phyloP scores from a whole-genome alignment of 1,140 invertebrate genomes.

The Penaeus chinensis region DNA sequence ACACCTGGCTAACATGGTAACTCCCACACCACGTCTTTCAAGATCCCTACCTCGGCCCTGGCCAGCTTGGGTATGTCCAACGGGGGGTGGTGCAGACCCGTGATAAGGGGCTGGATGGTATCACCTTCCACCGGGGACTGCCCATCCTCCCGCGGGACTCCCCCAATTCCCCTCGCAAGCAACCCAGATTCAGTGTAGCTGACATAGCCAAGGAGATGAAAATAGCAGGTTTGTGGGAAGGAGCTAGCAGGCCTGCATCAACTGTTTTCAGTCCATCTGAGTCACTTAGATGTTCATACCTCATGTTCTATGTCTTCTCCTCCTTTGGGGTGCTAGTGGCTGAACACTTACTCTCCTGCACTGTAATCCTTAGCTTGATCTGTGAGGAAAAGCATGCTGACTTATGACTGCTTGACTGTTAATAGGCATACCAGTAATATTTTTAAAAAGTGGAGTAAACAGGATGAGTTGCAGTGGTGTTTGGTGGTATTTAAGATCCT shows the following conservation, averaged over 20 bases:
- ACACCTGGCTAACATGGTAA: too few relatives aligned
- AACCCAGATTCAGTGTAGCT: constrained; percentile 51
- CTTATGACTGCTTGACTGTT: too few relatives aligned
- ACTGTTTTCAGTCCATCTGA: neutral
- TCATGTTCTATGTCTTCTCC: too few relatives aligned
- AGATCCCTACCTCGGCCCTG: constrained; percentile 46
- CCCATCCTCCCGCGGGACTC: constrained; percentile 47
- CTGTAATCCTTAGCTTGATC: too few relatives aligned
- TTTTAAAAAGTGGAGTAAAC: too few relatives aligned
- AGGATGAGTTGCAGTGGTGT: too few relatives aligned
- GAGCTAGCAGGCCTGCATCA: neutral
- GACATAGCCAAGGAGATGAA: constrained; percentile 32
- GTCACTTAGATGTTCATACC: neutral
- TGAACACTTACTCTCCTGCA: too few relatives aligned
- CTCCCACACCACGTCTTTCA: neutral
- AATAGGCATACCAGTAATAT: too few relatives aligned
- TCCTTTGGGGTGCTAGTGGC: too few relatives aligned
- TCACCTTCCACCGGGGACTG: constrained; percentile 42
- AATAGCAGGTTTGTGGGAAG: constrained; percentile 38
- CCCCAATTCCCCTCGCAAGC: constrained; percentile 34
- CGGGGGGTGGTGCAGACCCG: constrained; percentile 29
- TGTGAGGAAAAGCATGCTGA: too few relatives aligned
- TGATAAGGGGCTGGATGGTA: constrained; percentile 38
- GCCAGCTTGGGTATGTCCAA: constrained; percentile 47
- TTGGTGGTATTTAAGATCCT: too few relatives aligned